Evolutionary conservation across 2,797 vertebrate species (phyloP), one percentile per base, ranked within the genome.

Genomic region (Chrosomus eos): DNA sequence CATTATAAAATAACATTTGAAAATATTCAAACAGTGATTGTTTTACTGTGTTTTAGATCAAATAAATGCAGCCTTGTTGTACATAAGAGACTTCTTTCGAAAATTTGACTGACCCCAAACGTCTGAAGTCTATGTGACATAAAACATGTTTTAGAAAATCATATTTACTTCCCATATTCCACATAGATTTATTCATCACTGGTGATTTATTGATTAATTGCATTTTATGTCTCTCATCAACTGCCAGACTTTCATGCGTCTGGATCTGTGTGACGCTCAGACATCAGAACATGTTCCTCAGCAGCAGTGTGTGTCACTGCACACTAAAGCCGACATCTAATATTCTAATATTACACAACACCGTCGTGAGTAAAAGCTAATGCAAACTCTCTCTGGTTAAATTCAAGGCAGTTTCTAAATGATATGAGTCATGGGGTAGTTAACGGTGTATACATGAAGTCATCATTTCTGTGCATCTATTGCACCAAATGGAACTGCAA

Each of bases 201-300:
- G 36, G 36, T 72, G 36, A 60, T 72, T 58, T 60, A 73, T 45
- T 48, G 70, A 82, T 73, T 45, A 72, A 73, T 82, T n/a, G 81
- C 6, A 3, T 51, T 64, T 82, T 43, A 70, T 68, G 60, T 66
- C 55, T 68, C 60, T 83, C 23, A 43, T 83, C 60, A 51, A 19
- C 43, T 67, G 43, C 60, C 81, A 75, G 60, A 26, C 6, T 18
- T 26, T 71, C 23, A 71, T 28, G 38, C 38, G 0, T 16, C 10
- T 40, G 33, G 80, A 81, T 60, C 38, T 64, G 26, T 45, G 76
- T 0, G 26, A 48, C 3, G 21, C 19, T 33, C 26, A 67, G 10
- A 53, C 81, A 53, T 55, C 40, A 64, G 70, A 33, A 45, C 40
- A 38, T 14, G 40, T 7, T 48, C 11, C 1, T 7, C 40, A 19